These are phyloP conservation scores for Campylomormyrus tamandua DNA, from an alignment of 2,113 vertebrate species.

Conservation along the genomic window DNA sequence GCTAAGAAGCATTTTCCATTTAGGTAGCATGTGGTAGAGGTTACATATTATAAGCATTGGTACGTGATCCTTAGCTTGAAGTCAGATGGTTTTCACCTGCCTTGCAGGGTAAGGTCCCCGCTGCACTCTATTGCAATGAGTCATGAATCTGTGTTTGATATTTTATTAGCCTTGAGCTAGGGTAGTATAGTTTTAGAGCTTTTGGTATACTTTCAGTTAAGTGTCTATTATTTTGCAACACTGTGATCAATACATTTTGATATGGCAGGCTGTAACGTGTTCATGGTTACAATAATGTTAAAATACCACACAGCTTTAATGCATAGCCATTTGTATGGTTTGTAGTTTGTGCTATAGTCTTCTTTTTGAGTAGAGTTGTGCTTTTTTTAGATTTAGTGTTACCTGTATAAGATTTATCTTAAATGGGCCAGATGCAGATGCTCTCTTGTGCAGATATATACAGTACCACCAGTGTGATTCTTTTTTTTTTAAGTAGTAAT, in stretches of 20 bases:
- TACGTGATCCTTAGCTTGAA: not conserved
- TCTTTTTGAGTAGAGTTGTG: not conserved
- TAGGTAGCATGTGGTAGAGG: not conserved
- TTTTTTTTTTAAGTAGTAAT: not conserved
- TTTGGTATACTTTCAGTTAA: not conserved
- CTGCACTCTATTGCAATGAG: not conserved
- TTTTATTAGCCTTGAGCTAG: not conserved
- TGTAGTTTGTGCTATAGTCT: not conserved
- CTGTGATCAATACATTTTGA: not conserved
- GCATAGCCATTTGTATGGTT: not conserved
- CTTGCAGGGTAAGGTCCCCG: not conserved
- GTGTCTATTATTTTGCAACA: not conserved
- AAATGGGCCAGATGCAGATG: not conserved
- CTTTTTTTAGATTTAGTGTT: not conserved
- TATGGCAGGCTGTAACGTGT: not conserved
- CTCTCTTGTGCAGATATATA: not conserved
- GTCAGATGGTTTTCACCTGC: not conserved
- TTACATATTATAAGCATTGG: not conserved
- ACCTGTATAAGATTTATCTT: not conserved
- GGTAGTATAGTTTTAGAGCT: not conserved
- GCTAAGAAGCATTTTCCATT: not conserved
- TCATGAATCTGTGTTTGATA: not conserved
- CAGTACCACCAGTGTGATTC: not conserved
- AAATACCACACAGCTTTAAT: not conserved
- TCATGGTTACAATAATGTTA: not conserved